Evolutionary conservation across 1,140 invertebrate species (phyloP).

Genomic region (Bacillus rossius): DNA sequence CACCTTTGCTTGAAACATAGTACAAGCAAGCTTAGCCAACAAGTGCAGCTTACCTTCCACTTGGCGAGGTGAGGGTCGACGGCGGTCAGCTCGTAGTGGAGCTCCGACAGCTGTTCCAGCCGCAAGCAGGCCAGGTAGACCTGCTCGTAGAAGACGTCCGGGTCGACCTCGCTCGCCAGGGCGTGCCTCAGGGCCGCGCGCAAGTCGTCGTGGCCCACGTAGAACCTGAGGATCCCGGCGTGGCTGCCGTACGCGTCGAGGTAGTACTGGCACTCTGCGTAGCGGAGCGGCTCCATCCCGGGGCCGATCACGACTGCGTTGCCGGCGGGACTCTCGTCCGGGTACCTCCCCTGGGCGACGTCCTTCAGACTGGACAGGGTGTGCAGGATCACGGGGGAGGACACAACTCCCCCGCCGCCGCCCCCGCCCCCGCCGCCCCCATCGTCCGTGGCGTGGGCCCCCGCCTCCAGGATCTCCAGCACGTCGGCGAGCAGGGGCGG

Average conservation of each 20-base stretch:
- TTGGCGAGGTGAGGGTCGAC: constrained; percentile 54
- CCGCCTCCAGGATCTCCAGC: constrained; percentile 56
- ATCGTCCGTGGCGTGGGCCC: constrained; percentile 44
- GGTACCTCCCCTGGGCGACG: constrained; percentile 45
- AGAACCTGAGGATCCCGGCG: constrained; percentile 60
- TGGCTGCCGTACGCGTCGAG: constrained; percentile 63
- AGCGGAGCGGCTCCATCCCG: constrained; percentile 50
- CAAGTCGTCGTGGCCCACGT: constrained; percentile 56
- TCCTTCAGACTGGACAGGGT: constrained; percentile 47
- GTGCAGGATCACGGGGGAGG: constrained; percentile 50
- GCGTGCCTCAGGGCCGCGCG: constrained; percentile 55
- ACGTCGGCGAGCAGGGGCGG: constrained; percentile 62
- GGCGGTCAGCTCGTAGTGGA: constrained; percentile 54
- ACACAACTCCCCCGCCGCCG: constrained; percentile 24
- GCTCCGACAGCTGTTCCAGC: constrained; percentile 50
- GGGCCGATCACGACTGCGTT: constrained; percentile 22
- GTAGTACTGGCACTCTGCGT: constrained; percentile 68
- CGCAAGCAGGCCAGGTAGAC: constrained; percentile 60
- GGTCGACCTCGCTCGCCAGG: constrained; percentile 54
- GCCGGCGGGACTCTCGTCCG: neutral
- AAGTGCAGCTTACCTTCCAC: constrained; percentile 52
- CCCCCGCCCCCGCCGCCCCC: constrained; percentile 12
- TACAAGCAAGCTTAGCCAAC: too few species aligned
- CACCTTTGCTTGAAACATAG: too few species aligned
- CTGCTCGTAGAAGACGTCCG: constrained; percentile 61